These are phyloP conservation scores for Adrianichthys oophorus DNA, from an alignment of 2,797 vertebrate species.

Conservation along the genomic window DNA sequence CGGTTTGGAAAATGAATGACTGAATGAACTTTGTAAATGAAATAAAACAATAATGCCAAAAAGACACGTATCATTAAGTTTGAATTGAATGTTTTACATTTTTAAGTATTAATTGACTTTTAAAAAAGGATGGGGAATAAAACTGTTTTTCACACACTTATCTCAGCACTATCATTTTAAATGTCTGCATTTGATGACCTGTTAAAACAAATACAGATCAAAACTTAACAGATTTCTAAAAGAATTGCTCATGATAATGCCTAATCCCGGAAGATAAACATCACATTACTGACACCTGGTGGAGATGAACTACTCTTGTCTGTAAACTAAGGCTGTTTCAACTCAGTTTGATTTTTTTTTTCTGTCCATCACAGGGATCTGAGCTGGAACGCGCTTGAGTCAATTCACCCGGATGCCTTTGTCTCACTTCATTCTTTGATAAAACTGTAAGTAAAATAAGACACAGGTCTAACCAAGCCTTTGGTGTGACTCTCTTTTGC, in stretches of 20 bases:
- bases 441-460: constrained; percentile 88
- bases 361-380: constrained; percentile 80
- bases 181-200: too few species aligned
- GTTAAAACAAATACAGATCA: too few species aligned
- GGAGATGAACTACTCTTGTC: constrained; percentile 22
- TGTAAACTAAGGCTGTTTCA: background rate
- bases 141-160: too few species aligned
- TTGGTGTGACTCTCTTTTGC: constrained; percentile 8
- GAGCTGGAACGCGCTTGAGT: constrained; percentile 88
- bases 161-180: too few species aligned
- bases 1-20: too few species aligned
- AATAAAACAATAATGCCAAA: background rate
- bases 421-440: constrained; percentile 84
- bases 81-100: too few species aligned
- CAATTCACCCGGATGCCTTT: constrained; percentile 90
- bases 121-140: too few species aligned
- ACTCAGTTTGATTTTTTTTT: constrained; percentile 5
- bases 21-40: background rate
- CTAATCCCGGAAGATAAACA: background rate
- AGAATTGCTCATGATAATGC: background rate
- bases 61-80: too few species aligned
- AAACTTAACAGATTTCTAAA: background rate
- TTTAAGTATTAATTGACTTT: too few species aligned
- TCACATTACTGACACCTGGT: constrained; percentile 67
- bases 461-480: constrained; percentile 2